These are phyloP conservation scores for Pseudeuparius sepicola DNA, from an alignment of 2,888 invertebrate species.

Conservation along the genomic window DNA sequence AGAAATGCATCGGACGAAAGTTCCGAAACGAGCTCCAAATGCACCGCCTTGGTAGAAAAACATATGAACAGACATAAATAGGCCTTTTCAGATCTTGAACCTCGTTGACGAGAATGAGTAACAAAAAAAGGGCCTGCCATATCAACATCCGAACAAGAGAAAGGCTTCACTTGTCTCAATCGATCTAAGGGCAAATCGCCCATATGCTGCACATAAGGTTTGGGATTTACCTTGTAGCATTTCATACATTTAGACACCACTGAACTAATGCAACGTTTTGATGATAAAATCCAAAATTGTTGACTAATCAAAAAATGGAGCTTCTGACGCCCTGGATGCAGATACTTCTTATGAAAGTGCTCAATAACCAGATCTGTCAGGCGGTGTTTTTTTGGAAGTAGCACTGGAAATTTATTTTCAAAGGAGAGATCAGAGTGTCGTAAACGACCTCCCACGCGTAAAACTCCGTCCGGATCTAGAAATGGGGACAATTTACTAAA, in stretches of 20 bases:
- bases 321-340: background rate
- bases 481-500: background rate
- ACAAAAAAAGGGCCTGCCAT: background rate
- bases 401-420: no score
- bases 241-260: background rate
- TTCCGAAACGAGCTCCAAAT: no score
- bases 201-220: constrained; percentile 1
- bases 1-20: no score
- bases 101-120: background rate
- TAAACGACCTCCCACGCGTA: background rate
- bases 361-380: background rate
- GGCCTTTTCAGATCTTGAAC: no score
- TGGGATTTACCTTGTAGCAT: background rate
- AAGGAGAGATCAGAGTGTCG: no score
- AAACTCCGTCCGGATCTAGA: background rate
- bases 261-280: background rate
- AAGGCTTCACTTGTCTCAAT: background rate
- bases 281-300: constrained; percentile 1
- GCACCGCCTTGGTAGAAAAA: no score
- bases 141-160: background rate
- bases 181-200: background rate
- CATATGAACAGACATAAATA: no score
- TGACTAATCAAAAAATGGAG: background rate
- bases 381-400: background rate
- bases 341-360: constrained; percentile 1